Percentiles rank a stretch among this genome's conserved stretches.
Conservation (phyloP, 2,888 invertebrate species). For the Mycalesis mineus region DNA sequence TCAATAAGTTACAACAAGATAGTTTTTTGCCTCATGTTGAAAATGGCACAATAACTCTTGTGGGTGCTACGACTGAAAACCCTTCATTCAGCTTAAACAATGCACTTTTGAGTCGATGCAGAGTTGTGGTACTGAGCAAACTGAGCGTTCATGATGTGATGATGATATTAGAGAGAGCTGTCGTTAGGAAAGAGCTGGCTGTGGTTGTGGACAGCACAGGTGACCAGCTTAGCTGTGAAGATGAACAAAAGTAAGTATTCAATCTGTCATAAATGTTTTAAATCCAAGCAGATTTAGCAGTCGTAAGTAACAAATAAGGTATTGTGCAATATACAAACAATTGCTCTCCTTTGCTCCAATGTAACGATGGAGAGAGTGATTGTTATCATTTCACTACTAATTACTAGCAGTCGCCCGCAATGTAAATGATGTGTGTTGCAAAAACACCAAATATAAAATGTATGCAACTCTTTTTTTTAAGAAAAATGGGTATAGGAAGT, state of each 20-base stretch:
- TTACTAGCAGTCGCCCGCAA: too few species aligned
- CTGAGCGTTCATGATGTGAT: constrained; percentile 78
- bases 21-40: constrained; percentile 88
- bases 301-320: too few species aligned
- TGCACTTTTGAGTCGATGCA: constrained; percentile 87
- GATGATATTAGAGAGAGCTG: constrained; percentile 80
- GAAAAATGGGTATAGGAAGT: too few species aligned
- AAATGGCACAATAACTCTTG: constrained; percentile 85
- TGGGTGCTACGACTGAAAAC: constrained; percentile 93
- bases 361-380: too few species aligned
- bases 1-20: constrained; percentile 91
- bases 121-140: constrained; percentile 86
- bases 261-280: too few species aligned
- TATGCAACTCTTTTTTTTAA: too few species aligned
- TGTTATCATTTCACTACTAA: too few species aligned
- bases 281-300: too few species aligned
- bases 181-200: constrained; percentile 50
- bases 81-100: constrained; percentile 91
- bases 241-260: constrained; percentile 39
- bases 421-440: too few species aligned
- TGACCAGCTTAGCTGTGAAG: constrained; percentile 30
- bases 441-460: too few species aligned
- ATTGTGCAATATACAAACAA: too few species aligned
- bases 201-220: constrained; percentile 43
- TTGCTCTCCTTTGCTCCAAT: too few species aligned